Percentiles rank a stretch among this genome's conserved stretches.
Evolutionary conservation across 1,140 invertebrate species (phyloP).

Genomic region (Triops longicaudatus): DNA sequence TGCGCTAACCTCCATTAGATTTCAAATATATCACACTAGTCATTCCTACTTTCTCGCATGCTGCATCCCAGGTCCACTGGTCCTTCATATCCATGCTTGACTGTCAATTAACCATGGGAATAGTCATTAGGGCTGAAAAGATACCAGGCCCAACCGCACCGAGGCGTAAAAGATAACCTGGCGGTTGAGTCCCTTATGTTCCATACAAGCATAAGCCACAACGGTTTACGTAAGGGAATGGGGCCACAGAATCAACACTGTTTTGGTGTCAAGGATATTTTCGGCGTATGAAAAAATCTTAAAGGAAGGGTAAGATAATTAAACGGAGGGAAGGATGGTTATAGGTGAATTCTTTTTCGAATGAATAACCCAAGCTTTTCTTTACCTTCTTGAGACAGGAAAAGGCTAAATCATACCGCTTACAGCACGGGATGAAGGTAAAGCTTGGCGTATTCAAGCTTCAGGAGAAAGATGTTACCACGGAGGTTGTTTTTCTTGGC

Average conservation of each 20-base stretch:
- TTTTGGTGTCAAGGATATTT: background rate
- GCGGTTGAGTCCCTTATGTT: background rate
- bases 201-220: background rate
- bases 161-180: background rate
- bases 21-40: background rate
- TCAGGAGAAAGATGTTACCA: too few relatives aligned
- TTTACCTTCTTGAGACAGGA: background rate
- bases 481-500: too few relatives aligned
- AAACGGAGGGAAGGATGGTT: background rate
- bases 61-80: background rate
- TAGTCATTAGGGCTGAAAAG: background rate
- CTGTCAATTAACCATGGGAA: background rate
- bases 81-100: background rate
- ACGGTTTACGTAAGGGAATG: background rate
- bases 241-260: background rate
- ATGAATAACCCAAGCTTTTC: background rate
- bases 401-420: too few relatives aligned
- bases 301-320: background rate
- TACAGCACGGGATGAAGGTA: too few relatives aligned
- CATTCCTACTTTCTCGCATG: background rate
- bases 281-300: background rate
- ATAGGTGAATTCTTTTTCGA: background rate
- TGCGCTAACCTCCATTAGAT: background rate
- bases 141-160: background rate
- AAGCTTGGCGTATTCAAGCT: too few relatives aligned